Conservation (phyloP, 2,113 vertebrate genomes). For the Pica pica region DNA sequence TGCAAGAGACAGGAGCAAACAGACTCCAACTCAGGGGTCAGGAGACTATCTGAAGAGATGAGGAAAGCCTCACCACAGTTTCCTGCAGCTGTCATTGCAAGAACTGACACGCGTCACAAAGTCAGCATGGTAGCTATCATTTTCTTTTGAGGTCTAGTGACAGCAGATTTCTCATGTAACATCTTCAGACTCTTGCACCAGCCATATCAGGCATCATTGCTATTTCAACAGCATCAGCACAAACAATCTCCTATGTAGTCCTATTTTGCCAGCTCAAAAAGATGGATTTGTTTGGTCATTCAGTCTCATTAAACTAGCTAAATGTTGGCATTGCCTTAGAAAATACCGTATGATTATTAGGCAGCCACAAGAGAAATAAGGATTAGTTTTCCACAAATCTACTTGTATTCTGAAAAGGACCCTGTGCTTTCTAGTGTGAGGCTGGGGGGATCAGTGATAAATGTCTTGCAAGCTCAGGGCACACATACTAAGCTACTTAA, state of each 20-base stretch:
- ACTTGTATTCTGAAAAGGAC: neutral
- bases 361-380: neutral
- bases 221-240: conserved; percentile 20
- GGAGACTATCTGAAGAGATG: neutral
- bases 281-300: neutral
- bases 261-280: neutral
- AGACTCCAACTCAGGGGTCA: neutral
- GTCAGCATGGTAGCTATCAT: conserved; percentile 4
- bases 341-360: neutral
- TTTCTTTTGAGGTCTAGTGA: conserved; percentile 19
- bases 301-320: neutral
- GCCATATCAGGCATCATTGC: neutral
- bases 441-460: neutral
- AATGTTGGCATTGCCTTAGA: neutral
- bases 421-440: neutral
- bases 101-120: neutral
- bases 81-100: conserved; percentile 40
- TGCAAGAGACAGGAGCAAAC: neutral
- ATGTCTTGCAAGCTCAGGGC: neutral
- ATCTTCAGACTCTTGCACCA: neutral
- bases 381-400: neutral
- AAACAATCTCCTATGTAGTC: neutral
- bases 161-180: neutral
- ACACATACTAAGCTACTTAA: neutral
- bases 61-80: neutral